phyloP scores from a whole-genome alignment of 2,797 vertebrate genomes.

The Labeo calbasu region DNA sequence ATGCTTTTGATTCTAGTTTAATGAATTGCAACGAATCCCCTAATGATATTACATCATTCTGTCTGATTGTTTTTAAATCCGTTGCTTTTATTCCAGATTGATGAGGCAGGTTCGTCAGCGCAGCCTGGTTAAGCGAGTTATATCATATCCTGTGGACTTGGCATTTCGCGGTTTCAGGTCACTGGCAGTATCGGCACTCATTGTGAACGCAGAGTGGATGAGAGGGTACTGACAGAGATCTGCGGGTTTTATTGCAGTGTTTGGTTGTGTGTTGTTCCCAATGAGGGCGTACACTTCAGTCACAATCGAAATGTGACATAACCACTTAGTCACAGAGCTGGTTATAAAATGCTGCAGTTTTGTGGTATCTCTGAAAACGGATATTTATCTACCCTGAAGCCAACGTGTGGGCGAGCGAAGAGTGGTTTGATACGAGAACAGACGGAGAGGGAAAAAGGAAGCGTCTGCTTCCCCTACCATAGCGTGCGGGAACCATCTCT shows the following conservation, averaged over 20 bases:
- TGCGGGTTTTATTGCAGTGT: conserved; percentile 32
- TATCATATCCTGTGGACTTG: conserved; percentile 52
- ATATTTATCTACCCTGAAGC: conserved; percentile 64
- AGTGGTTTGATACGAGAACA: conserved; percentile 50
- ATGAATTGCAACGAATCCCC: neutral
- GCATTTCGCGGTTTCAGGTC: conserved; percentile 47
- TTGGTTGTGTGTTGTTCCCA: conserved; percentile 43
- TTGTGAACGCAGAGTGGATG: neutral
- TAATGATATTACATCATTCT: conserved; percentile 4
- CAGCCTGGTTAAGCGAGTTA: conserved; percentile 47
- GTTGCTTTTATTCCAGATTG: conserved; percentile 19
- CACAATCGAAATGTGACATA: conserved; percentile 46
- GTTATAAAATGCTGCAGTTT: conserved; percentile 60
- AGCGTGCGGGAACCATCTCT: conserved; percentile 25
- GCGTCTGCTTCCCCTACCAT: conserved; percentile 61
- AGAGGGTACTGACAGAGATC: neutral
- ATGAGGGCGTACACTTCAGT: conserved; percentile 29
- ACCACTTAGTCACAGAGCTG: conserved; percentile 45
- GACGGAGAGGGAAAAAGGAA: conserved; percentile 44
- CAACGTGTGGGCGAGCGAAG: conserved; percentile 62
- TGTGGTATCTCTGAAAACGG: conserved; percentile 59
- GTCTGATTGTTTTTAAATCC: conserved; percentile 7
- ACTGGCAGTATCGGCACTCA: conserved; percentile 27
- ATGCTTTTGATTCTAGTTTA: conserved; percentile 18
- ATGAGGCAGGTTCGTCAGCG: conserved; percentile 38